Base-by-base conservation (phyloP, 2,113 vertebrate species). In the Percina caprodes region DNA sequence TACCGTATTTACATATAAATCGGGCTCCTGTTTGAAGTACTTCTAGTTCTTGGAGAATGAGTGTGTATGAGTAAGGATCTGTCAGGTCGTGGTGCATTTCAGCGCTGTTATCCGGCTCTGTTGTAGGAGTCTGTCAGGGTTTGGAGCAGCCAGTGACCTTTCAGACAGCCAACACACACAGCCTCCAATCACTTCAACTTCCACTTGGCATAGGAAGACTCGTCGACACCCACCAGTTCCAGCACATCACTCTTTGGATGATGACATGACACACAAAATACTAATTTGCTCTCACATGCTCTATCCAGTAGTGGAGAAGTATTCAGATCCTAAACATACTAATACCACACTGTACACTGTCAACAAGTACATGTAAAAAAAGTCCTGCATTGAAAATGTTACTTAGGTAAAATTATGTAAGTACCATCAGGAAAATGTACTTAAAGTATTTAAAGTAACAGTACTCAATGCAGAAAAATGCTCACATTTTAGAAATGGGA, bases 71-170 rank as follows among this genome's bases (percentile, higher is more conserved):
- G 33, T 54, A 52, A 51, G 48, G 35, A 39, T 68, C 21, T 77
- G 74, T 86, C 78, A 63, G 45, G 56, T 68, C 21, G 26, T 30
- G 55, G 62, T 65, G 55, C 52, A 60, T 69, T 49, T 42, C 54
- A 45, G 65, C 18, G 6, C 69, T 15, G 46, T 65, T 67, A 49
- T 56, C 58, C 1, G 1, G 48, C 74, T 77, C 54, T 21, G 52
- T 55, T 73, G 4, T 78, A 78, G 56, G 65, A 75, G 77, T 61
- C 61, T 88, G 82, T 80, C 39, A 62, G 74, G 16, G 59, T 77
- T 6, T 68, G 54, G 46, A 77, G 70, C 86, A 78, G 65, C 45
- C 48, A 56, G 58, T 90, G 87, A 93, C 92, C 93, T 93, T 90
- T 90, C 65, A 81, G 68, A 82, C 83, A 56, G 75, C 72, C 58